A percentile compares a stretch with the other conserved stretches of the same genome.
These are phyloP conservation scores for Drosophila navojoa DNA, from an alignment of 1,140 invertebrate species.

Conservation along the genomic window DNA sequence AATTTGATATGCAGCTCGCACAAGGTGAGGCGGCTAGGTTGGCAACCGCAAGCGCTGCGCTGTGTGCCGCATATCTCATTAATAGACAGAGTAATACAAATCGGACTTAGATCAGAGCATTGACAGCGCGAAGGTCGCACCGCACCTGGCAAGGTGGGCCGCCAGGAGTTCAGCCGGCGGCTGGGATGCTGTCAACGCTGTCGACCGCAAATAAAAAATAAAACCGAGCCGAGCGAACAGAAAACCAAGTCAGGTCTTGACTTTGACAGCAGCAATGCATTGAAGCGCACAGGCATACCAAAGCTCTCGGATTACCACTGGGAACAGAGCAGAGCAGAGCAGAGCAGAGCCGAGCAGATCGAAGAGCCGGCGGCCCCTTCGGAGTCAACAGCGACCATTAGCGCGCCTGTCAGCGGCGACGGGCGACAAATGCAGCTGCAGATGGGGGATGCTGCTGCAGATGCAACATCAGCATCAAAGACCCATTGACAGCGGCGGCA, in stretches of 20 bases:
- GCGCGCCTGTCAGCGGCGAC: constrained; percentile 54
- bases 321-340: constrained; percentile 40
- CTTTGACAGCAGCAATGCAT: constrained; percentile 62
- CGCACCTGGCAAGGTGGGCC: neutral
- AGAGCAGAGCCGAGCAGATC: constrained; percentile 46
- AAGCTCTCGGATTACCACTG: constrained; percentile 70
- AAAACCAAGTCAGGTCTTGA: constrained; percentile 53
- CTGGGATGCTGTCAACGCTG: constrained; percentile 29
- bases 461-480: constrained; percentile 58
- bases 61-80: neutral
- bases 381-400: constrained; percentile 40
- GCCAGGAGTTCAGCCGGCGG: neutral
- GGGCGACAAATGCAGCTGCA: constrained; percentile 24
- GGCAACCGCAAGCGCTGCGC: neutral
- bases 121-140: neutral
- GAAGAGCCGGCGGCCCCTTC: neutral
- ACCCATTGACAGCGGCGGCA: constrained; percentile 53
- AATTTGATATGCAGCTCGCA: constrained; percentile 51
- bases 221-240: constrained; percentile 8
- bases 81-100: neutral
- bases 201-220: constrained; percentile 47
- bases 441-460: neutral
- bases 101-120: neutral
- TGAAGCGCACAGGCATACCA: constrained; percentile 66
- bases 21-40: neutral